Conservation (phyloP, 2,888 invertebrate genomes). For the Acanthosoma haemorrhoidale region DNA sequence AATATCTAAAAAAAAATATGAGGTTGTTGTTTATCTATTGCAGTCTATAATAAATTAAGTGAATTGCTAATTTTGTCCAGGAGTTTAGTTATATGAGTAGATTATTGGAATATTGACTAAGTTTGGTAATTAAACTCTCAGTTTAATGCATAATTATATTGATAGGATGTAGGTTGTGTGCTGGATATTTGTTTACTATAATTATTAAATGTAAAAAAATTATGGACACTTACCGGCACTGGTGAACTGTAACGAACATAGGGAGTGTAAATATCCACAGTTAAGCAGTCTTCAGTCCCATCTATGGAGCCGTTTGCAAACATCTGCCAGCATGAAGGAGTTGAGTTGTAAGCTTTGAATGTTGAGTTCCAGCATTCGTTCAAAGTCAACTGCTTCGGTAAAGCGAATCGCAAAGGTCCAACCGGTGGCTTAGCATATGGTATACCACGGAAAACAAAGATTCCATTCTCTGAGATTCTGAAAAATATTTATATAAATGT, state of each 20-base stretch:
- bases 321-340: constrained; percentile 65
- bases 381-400: constrained; percentile 61
- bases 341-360: constrained; percentile 59
- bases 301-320: constrained; percentile 58
- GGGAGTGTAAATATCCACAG: constrained; percentile 76
- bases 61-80: too few relatives aligned
- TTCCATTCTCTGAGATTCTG: constrained; percentile 68
- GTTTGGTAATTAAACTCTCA: too few relatives aligned
- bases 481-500: too few relatives aligned
- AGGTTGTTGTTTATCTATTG: too few relatives aligned
- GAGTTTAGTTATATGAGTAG: too few relatives aligned
- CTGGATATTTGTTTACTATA: too few relatives aligned
- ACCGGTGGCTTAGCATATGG: constrained; percentile 74
- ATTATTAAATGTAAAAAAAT: not conserved
- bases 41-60: too few relatives aligned
- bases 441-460: constrained; percentile 73
- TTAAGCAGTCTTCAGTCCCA: constrained; percentile 78
- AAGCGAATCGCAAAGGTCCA: constrained; percentile 62
- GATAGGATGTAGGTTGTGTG: too few relatives aligned
- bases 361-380: constrained; percentile 77
- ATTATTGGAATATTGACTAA: too few relatives aligned
- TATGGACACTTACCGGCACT: constrained; percentile 50
- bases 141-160: too few relatives aligned
- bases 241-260: constrained; percentile 72
- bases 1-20: too few relatives aligned